Percentiles rank a stretch among this genome's conserved stretches.
These are phyloP conservation scores for Heliconius ethilla DNA, from an alignment of 2,888 invertebrate species.

Conservation along the genomic window DNA sequence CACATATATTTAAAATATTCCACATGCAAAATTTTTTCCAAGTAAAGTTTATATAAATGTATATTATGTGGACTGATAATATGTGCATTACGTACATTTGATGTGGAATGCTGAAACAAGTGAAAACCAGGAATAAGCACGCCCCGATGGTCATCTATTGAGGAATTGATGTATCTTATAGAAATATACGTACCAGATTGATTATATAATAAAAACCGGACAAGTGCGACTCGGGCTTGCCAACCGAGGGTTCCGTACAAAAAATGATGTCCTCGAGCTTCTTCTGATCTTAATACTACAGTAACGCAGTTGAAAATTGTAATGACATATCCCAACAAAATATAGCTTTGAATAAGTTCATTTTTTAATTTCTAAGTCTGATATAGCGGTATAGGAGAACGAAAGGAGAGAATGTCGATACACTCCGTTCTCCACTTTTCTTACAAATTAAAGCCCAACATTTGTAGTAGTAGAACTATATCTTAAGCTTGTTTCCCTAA, in stretches of 20 bases:
- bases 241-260: no score
- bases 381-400: no score
- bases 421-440: no score
- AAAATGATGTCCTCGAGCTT: no score
- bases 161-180: conserved; percentile 41
- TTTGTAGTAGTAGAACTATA: not conserved
- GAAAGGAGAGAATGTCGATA: not conserved
- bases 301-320: no score
- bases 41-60: not conserved
- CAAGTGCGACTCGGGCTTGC: no score
- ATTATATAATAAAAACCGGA: not conserved
- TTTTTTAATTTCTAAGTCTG: no score
- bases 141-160: conserved; percentile 39
- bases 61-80: conserved; percentile 11
- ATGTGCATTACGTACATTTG: conserved; percentile 1
- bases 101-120: conserved; percentile 14
- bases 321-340: no score
- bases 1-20: not conserved
- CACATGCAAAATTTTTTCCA: not conserved
- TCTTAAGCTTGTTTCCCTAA: not conserved
- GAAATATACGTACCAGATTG: not conserved
- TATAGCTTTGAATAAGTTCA: no score
- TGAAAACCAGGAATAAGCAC: conserved; percentile 36
- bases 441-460: no score
- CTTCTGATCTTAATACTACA: no score